Evolutionary conservation across 2,113 vertebrate genomes (phyloP), one percentile per base, ranked within the genome.

Genomic region (Seriola aureovittata): DNA sequence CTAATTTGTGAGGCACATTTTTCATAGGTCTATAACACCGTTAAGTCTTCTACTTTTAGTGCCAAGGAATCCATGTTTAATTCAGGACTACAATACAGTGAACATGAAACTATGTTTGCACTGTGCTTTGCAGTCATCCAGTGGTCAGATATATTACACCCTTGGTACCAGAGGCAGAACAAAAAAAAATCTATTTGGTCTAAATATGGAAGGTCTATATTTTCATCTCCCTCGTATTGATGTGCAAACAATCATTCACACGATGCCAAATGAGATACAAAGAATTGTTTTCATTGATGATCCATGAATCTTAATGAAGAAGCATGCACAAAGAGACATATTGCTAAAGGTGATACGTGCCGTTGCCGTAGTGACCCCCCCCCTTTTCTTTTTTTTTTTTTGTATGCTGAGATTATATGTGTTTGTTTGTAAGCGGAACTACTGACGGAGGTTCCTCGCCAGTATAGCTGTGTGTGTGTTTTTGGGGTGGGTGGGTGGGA

Each of bases 231-330:
- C 48, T 84, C 59, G 59, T 79, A 71, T 82, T 83, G 77, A 67
- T 81, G 54, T 34, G 80, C 80, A 84, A 91, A 89, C 90, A 90
- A 87, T 87, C 88, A 92, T 87, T 86, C 81, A 77, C 86, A 73
- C 62, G 40, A 63, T 65, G 88, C 88, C 86, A 92, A 90, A 89
- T 90, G 77, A 91, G 87, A 88, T 75, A 84, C 86, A 83, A 84
- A 86, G 70, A 91, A 92, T 91, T 80, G 90, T 88, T 90, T 89
- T 92, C 87, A 89, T 80, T 94, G 92, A 93, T 90, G 93, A 93
- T 88, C 71, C 86, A 88, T 85, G 85, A 89, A 89, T 92, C 87
- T 78, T 87, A 91, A 91, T 93, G 91, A 93, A 91, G 85, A 93
- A 67, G 74, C 91, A 93, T 87, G 81, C 85, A 84, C 88, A 92